Evolutionary conservation across 2,113 vertebrate species (phyloP).

Genomic region (Oreochromis aureus): DNA sequence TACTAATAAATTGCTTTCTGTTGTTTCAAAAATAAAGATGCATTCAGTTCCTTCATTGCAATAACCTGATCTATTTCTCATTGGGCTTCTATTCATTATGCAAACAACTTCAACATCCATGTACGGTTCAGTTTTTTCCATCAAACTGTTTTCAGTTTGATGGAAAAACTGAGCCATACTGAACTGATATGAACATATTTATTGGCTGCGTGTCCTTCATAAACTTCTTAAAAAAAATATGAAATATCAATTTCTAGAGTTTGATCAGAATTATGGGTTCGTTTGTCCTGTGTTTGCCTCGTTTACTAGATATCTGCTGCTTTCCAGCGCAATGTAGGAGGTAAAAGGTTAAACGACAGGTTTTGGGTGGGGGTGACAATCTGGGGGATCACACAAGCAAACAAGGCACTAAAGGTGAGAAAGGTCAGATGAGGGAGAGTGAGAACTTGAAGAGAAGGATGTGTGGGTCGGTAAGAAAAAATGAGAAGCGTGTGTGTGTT

Average conservation of each 20-base stretch:
- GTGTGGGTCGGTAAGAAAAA: background rate
- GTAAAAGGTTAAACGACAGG: constrained; percentile 40
- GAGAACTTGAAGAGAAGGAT: background rate
- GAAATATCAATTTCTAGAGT: background rate
- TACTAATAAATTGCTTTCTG: background rate
- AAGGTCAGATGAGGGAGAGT: constrained; percentile 7
- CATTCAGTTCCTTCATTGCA: background rate
- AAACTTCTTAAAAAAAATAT: background rate
- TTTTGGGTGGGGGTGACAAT: background rate
- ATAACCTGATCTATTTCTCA: background rate
- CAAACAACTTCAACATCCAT: background rate
- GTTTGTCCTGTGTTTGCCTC: background rate
- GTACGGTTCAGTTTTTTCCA: background rate
- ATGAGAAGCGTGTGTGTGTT: background rate
- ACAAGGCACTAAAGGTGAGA: constrained; percentile 17
- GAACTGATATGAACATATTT: background rate
- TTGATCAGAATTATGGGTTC: background rate
- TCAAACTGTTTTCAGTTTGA: background rate
- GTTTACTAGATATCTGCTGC: background rate
- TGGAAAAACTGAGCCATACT: background rate
- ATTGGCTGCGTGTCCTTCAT: background rate
- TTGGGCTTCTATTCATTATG: background rate
- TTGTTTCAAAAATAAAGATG: background rate
- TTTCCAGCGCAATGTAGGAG: background rate
- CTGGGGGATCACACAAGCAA: background rate